Evolutionary conservation across 2,888 invertebrate species (phyloP).

Genomic region (Cheilosia variabilis): DNA sequence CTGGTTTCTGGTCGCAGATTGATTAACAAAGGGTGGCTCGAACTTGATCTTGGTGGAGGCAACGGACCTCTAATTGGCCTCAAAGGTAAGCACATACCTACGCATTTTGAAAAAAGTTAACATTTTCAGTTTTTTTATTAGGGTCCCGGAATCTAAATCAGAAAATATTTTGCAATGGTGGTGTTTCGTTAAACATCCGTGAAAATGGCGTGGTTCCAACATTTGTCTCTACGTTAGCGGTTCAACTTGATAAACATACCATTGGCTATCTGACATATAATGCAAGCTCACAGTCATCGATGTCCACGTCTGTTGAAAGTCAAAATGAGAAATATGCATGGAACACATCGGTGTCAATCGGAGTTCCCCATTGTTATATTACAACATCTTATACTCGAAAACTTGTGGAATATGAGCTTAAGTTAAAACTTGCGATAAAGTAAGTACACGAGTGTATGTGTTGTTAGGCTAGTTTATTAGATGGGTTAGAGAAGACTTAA

Average conservation of each 20-base stretch:
- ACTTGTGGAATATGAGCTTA: slow-evolving; percentile 91
- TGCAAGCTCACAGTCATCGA: slow-evolving; percentile 87
- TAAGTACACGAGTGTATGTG: slow-evolving; percentile 84
- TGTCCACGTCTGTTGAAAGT: slow-evolving; percentile 92
- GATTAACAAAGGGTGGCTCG: slow-evolving; percentile 93
- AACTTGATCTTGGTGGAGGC: slow-evolving; percentile 93
- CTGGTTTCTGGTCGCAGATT: slow-evolving; percentile 90
- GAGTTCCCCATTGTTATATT: slow-evolving; percentile 91
- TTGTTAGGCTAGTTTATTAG: slow-evolving; percentile 72
- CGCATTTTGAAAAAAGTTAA: not conserved
- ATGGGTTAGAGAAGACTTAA: no score
- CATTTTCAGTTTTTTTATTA: slow-evolving; percentile 9
- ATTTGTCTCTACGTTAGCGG: slow-evolving; percentile 90
- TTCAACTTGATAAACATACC: slow-evolving; percentile 94
- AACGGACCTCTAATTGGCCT: slow-evolving; percentile 91
- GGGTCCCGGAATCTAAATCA: slow-evolving; percentile 90
- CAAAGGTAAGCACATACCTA: slow-evolving; percentile 84
- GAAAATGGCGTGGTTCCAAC: slow-evolving; percentile 91
- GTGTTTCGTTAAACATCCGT: slow-evolving; percentile 90
- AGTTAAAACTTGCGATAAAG: slow-evolving; percentile 91
- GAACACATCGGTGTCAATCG: slow-evolving; percentile 90
- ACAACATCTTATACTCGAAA: slow-evolving; percentile 91
- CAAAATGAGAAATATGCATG: slow-evolving; percentile 89
- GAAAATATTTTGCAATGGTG: slow-evolving; percentile 90
- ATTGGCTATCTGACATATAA: slow-evolving; percentile 95